Base-by-base conservation (phyloP, 2,888 invertebrate genomes). In the Hyposoter didymator region DNA sequence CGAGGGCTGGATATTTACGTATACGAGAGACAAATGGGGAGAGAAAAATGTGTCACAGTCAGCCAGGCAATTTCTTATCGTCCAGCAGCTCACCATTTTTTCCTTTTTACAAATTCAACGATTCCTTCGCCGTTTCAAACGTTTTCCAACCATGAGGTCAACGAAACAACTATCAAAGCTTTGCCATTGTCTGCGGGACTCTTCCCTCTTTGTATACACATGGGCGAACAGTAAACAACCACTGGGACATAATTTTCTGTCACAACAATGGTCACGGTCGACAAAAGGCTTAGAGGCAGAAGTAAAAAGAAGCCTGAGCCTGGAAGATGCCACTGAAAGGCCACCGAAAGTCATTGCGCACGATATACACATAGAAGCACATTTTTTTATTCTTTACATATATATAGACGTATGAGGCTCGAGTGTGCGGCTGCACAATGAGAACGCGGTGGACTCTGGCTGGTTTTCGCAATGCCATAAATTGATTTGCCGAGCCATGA, bases 401-500 rank as follows among this genome's bases (percentile, higher is more conserved):
- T 19, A 39, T 69, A 52, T 52, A 49, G 79, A 39, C 79, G 72
- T 32, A 64, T 73, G 75, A 35, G 35, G 35, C 12, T 47, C 35
- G 70, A 80, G 79, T 87, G 89, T 45, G 62, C 45, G 55, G 80
- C 59, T 88, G 92, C 91, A 93, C 93, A 93, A 93, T 93, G 93
- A 92, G 92, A 92, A 90, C 86, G 90, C 87, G 91, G 89, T 90
- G 90, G 84, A 80, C 66, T 78, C 79, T 85, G 28, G 79, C 80
- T 67, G 72, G 74, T 72, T 66, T 45, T 59, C 74, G 81, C 80
- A 86, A 84, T 90, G 91, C 91, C 93, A 93, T 93, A 93, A 93
- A 93, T 93, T 93, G 93, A 93, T 93, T 93, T 93, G 93, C 92
- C 90, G 91, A 91, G 92, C 90, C 91, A 47, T 91, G 90, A 90